Evolutionary conservation across 2,797 vertebrate species (phyloP).

Genomic region (Eutrigla gurnardus): DNA sequence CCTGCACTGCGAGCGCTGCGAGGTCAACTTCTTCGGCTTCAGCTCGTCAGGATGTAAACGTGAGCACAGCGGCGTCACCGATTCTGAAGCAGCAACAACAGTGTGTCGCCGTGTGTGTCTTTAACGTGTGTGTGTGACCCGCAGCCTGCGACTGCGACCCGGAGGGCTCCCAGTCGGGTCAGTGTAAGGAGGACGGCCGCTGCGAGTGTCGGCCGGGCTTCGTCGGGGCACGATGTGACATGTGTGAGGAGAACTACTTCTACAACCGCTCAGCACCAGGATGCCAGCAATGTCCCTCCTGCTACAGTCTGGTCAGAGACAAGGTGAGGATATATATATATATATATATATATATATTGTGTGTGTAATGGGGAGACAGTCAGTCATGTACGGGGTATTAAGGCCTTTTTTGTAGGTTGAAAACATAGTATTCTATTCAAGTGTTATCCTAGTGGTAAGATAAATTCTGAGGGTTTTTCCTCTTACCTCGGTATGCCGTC

Average conservation of each 20-base stretch:
- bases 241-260: slow-evolving; percentile 99
- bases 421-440: too few species aligned
- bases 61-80: slow-evolving; percentile 72
- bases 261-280: slow-evolving; percentile 94
- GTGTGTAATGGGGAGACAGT: too few species aligned
- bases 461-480: too few species aligned
- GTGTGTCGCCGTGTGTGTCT: not conserved
- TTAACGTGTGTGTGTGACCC: not conserved
- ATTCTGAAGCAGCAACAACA: too few species aligned
- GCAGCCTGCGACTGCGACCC: slow-evolving; percentile 96
- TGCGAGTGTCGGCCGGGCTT: slow-evolving; percentile 94
- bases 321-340: slow-evolving; percentile 88
- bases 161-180: slow-evolving; percentile 89
- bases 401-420: too few species aligned
- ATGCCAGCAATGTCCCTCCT: slow-evolving; percentile 96
- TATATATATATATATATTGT: too few species aligned
- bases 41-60: slow-evolving; percentile 95
- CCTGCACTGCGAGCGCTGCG: slow-evolving; percentile 89
- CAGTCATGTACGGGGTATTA: too few species aligned
- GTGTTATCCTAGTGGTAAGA: too few species aligned
- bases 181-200: slow-evolving; percentile 90
- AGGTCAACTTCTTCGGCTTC: slow-evolving; percentile 95
- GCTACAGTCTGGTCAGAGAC: slow-evolving; percentile 94
- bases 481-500: too few species aligned
- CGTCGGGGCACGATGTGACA: slow-evolving; percentile 92